Conservation (phyloP, 2,113 vertebrate genomes). For the Ginglymostoma cirratum region DNA sequence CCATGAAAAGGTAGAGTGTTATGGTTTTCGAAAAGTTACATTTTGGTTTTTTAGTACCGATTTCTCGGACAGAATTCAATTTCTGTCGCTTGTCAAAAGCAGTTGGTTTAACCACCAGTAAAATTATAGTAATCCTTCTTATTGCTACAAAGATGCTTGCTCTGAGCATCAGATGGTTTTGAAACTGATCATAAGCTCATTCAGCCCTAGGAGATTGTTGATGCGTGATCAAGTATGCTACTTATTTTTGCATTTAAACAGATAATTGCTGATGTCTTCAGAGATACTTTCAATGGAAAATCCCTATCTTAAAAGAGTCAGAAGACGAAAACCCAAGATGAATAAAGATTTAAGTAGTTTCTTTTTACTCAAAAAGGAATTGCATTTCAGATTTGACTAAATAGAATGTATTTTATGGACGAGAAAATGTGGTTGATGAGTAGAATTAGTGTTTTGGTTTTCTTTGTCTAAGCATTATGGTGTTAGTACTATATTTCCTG, state of each 20-base stretch:
- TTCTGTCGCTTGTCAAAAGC: neutral
- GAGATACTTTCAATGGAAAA: neutral
- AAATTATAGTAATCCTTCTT: neutral
- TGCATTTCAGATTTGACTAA: neutral
- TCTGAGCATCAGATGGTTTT: neutral
- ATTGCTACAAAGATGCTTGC: neutral
- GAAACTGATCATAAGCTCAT: neutral
- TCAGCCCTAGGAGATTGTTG: neutral
- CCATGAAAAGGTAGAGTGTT: slow-evolving; percentile 79
- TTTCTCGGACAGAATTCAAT: neutral
- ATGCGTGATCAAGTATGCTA: neutral
- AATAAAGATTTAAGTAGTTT: neutral
- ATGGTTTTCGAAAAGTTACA: neutral
- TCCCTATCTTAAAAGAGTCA: neutral
- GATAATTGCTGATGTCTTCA: neutral
- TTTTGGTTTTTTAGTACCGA: neutral
- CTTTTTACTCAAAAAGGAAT: neutral
- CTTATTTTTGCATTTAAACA: neutral
- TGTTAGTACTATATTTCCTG: neutral
- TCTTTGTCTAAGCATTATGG: neutral
- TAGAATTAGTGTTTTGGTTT: neutral
- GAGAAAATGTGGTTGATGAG: neutral
- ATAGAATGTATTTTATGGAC: neutral
- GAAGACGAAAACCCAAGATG: neutral
- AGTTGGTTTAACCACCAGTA: neutral